Evolutionary conservation across 2,113 vertebrate species (phyloP).

Genomic region (Hippotragus niger): DNA sequence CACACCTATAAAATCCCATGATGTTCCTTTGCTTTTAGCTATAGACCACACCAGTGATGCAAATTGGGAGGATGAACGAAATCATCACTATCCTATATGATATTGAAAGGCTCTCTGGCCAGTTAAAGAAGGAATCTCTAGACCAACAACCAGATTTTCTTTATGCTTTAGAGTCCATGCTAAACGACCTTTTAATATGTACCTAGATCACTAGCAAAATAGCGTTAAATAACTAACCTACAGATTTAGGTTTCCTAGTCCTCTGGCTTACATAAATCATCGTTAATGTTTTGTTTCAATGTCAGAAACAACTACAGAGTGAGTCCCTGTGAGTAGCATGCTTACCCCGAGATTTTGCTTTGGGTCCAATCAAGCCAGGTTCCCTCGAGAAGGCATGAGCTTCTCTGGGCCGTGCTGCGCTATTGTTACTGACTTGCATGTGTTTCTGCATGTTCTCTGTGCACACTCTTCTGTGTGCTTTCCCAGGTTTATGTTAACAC

Average conservation of each 20-base stretch:
- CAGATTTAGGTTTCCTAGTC: not conserved
- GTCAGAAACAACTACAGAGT: constrained; percentile 82
- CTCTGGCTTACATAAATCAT: constrained; percentile 9
- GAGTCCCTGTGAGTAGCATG: constrained; percentile 88
- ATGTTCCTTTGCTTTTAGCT: not conserved
- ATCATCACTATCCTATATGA: not conserved
- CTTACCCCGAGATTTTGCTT: constrained; percentile 54
- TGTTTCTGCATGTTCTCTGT: constrained; percentile 77
- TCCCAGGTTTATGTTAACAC: constrained; percentile 45
- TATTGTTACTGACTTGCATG: constrained; percentile 65
- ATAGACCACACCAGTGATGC: not conserved
- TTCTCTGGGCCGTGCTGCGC: not conserved
- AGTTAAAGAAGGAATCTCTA: not conserved
- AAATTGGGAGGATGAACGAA: not conserved
- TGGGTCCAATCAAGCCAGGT: not conserved
- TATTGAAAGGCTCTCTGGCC: not conserved
- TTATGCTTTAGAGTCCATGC: not conserved
- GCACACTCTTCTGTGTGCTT: constrained; percentile 37
- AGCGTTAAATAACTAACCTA: not conserved
- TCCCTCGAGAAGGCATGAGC: constrained; percentile 40
- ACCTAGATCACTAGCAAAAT: not conserved
- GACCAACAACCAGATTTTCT: not conserved
- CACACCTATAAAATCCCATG: not conserved
- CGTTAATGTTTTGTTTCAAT: constrained; percentile 77
- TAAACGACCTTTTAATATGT: not conserved